Evolutionary conservation across 1,140 invertebrate species (phyloP).

Genomic region (Gryon sp.): DNA sequence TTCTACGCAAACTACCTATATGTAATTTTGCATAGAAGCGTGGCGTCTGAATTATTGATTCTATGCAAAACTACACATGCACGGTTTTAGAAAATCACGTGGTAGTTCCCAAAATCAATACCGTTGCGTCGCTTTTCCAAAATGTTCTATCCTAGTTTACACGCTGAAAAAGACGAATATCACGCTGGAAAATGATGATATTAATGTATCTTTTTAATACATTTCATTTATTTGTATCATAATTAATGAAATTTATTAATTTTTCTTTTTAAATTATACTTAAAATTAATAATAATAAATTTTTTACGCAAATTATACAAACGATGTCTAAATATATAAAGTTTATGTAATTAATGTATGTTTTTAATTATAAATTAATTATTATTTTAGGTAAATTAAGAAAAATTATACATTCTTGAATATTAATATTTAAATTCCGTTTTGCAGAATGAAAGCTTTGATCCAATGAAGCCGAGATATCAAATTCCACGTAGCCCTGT

Average conservation of each 20-base stretch:
- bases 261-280: too few relatives aligned
- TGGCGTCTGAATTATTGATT: slow-evolving; percentile 61
- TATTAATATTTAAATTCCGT: background rate
- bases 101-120: slow-evolving; percentile 43
- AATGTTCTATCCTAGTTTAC: too few relatives aligned
- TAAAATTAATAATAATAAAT: too few relatives aligned
- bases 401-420: background rate
- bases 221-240: background rate
- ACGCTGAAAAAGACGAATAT: too few relatives aligned
- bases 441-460: slow-evolving; percentile 50
- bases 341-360: too few relatives aligned
- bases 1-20: slow-evolving; percentile 61
- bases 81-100: slow-evolving; percentile 51
- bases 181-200: too few relatives aligned
- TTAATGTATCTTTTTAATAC: too few relatives aligned
- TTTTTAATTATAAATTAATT: too few relatives aligned
- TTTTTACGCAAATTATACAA: too few relatives aligned
- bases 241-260: background rate
- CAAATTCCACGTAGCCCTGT: slow-evolving; percentile 41
- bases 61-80: slow-evolving; percentile 57
- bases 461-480: slow-evolving; percentile 46
- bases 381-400: too few relatives aligned
- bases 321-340: too few relatives aligned
- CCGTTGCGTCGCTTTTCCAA: background rate
- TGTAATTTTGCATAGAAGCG: slow-evolving; percentile 61